Base-by-base conservation (phyloP, 2,888 invertebrate species). In the Peribatodes rhomboidaria region DNA sequence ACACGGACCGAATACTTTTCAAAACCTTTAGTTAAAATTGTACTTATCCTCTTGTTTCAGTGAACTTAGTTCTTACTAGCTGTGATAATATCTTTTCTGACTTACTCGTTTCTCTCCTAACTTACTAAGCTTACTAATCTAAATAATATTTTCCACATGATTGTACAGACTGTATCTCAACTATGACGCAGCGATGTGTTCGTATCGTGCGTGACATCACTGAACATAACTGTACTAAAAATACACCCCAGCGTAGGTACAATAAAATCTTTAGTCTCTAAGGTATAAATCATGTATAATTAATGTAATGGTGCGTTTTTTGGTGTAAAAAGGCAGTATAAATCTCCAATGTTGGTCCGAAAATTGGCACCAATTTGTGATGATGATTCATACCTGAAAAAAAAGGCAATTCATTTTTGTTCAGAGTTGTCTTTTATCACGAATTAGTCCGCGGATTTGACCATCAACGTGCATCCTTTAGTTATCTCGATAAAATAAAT, bases 231-330 rank as follows among this genome's bases (percentile, higher is more conserved):
- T 14, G 13, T n/a, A 20, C 22, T n/a, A 35, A 20, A 46, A 18
- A 27, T 27, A 27, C 8, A 1, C 9, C 31, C 3, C 31, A 31
- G 8, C 31, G n/a, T 47, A 31, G 31, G 47, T 47, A 47, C 31
- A 47, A 47, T 47, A 31, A 47, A 47, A 14, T 47, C 27, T 27
- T 47, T 47, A 14, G 1, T 9, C 14, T 27, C 47, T 14, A 8
- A 27, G 14, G 22, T 47, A 47, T 47, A 47, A 47, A 47, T 31
- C 47, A 47, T 13, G 14, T 14, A 11, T 31, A 47, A 47, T 27
- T 47, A 47, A n/a, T 27, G n/a, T 47, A 47, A 47, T 14, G 18
- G 27, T 27, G 31, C n/a, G 27, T 27, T 31, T n/a, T 14, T 27
- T 9, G 27, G 27, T 10, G 47, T 47, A 14, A 47, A 47, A 27